Evolutionary conservation across 2,113 vertebrate genomes (phyloP), one percentile per base, ranked within the genome.

Genomic region (Lathamus discolor): DNA sequence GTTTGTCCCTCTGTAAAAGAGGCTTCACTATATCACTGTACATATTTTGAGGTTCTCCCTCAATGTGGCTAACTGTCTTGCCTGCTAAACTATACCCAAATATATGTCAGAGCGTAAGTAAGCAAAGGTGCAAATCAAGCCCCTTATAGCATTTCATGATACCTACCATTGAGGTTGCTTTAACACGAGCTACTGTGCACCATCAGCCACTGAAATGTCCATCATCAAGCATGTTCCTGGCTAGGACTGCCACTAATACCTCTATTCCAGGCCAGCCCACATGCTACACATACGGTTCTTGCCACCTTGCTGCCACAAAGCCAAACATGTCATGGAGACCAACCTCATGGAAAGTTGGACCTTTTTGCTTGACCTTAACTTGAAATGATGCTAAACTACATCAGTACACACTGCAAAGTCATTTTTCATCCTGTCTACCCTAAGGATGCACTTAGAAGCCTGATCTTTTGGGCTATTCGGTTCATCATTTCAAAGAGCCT

Each of bases 101-200:
- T 6, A 1, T 6, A 31, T 0, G 22, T 73, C 59, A 74, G 41
- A 51, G 14, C 3, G 1, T 6, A 37, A 44, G 41, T 2, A 68
- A 72, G 57, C 44, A 44, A 41, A 41, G 41, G 22, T n/a, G 49
- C 77, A 74, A 9, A 70, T 33, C 22, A 43, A 57, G 39, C 92
- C n/a, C 44, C 24, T 19, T 29, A 27, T 4, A 33, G 39, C 28
- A 6, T 23, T 55, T 68, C n/a, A 59, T 44, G 76, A 20, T 10
- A 41, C 62, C 28, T 31, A 41, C 19, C 43, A 39, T 48, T 48
- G 48, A 70, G 19, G 19, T 52, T 70, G 64, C 68, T 72, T 81
- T n/a, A 51, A 37, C 22, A 11, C 0, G 13, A 73, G 33, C 76
- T 78, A 2, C 63, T 18, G 25, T 25, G 64, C 52, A 43, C 46